Evolutionary conservation across 1,140 invertebrate species (phyloP).

Genomic region (Hylaeus anthracinus): DNA sequence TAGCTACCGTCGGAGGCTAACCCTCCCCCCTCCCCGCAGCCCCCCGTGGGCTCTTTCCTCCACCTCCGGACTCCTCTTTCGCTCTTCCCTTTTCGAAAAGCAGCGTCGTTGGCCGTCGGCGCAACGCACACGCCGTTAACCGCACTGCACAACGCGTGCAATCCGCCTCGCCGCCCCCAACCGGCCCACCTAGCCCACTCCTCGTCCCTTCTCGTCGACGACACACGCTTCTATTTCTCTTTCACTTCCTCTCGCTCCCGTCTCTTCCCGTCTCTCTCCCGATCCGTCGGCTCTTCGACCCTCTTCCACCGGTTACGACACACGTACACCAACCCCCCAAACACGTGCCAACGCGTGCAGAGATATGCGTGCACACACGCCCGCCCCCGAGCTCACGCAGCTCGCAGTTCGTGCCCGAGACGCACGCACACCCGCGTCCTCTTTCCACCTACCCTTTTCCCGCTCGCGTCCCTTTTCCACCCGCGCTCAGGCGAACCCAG

Average conservation of each 20-base stretch:
- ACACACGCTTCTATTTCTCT: slow-evolving; percentile 43
- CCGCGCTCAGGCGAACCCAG: slow-evolving; percentile 73
- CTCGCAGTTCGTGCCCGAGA: too few relatives aligned
- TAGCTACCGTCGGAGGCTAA: slow-evolving; percentile 59
- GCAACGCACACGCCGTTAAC: slow-evolving; percentile 79
- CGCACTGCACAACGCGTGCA: slow-evolving; percentile 77
- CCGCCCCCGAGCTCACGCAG: slow-evolving; percentile 29
- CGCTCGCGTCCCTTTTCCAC: slow-evolving; percentile 36
- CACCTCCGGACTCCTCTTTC: slow-evolving; percentile 25
- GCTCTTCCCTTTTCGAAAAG: slow-evolving; percentile 69
- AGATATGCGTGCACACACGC: slow-evolving; percentile 16
- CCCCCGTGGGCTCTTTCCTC: slow-evolving; percentile 26
- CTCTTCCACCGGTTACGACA: slow-evolving; percentile 63
- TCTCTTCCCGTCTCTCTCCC: slow-evolving; percentile 51
- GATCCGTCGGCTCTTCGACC: slow-evolving; percentile 60
- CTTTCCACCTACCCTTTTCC: slow-evolving; percentile 32
- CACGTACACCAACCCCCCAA: slow-evolving; percentile 26
- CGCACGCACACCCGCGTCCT: not conserved
- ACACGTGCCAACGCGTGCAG: slow-evolving; percentile 37
- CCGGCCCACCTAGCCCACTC: slow-evolving; percentile 35
- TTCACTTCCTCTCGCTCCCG: slow-evolving; percentile 50
- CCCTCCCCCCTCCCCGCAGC: slow-evolving; percentile 7
- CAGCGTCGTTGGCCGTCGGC: slow-evolving; percentile 73
- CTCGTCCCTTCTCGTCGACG: slow-evolving; percentile 34
- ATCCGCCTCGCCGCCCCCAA: slow-evolving; percentile 57